phyloP scores from a whole-genome alignment of 2,797 vertebrate species.

The Euphonia xanthogaster region DNA sequence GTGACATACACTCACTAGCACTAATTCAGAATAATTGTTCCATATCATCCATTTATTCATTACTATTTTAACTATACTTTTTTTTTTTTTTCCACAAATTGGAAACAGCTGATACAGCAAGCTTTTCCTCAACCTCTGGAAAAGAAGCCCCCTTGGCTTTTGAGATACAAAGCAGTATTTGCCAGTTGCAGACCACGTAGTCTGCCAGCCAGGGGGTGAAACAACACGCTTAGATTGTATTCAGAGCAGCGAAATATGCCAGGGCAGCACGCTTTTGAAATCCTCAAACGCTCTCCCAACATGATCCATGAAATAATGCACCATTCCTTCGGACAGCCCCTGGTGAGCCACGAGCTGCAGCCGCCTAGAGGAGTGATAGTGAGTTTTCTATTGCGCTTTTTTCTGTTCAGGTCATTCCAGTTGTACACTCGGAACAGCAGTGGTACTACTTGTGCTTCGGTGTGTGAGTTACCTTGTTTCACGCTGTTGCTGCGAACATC shows the following conservation, averaged over 20 bases:
- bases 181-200: neutral
- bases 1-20: neutral
- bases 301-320: slow-evolving; percentile 13
- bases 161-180: neutral
- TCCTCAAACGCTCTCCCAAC: slow-evolving; percentile 21
- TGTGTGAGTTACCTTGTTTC: slow-evolving; percentile 65
- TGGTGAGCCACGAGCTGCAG: slow-evolving; percentile 41
- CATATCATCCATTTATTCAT: neutral
- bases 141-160: neutral
- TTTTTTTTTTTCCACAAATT: neutral
- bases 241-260: neutral
- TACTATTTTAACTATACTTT: neutral
- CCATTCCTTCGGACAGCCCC: slow-evolving; percentile 12
- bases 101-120: neutral
- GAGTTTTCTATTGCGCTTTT: slow-evolving; percentile 71
- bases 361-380: slow-evolving; percentile 15
- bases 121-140: neutral
- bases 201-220: neutral
- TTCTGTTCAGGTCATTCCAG: slow-evolving; percentile 38
- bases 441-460: slow-evolving; percentile 63
- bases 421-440: slow-evolving; percentile 65
- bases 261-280: neutral
- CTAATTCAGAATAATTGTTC: slow-evolving; percentile 3
- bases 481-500: slow-evolving; percentile 65
- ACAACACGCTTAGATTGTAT: neutral